phyloP scores from a whole-genome alignment of 2,888 invertebrate species.

The Ligdia adustata region DNA sequence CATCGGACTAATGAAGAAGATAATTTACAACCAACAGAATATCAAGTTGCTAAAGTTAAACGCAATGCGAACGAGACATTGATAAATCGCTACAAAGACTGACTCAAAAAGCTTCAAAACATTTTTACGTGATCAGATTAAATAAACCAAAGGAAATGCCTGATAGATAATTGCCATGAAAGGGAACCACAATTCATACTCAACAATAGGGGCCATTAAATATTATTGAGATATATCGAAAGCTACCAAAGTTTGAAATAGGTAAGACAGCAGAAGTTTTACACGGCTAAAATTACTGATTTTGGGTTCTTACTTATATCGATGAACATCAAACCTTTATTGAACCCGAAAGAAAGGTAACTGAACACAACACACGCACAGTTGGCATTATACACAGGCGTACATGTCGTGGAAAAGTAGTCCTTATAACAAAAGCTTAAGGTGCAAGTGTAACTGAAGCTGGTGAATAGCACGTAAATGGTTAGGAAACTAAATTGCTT shows the following conservation, averaged over 20 bases:
- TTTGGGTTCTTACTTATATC: conserved; percentile 27
- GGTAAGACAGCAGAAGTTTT: conserved; percentile 24
- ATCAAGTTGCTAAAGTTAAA: conserved; percentile 25
- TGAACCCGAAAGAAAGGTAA: conserved; percentile 43
- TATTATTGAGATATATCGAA: conserved; percentile 5
- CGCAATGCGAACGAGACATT: conserved; percentile 24
- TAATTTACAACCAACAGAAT: conserved; percentile 15
- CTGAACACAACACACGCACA: conserved; percentile 38
- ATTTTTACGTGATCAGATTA: conserved; percentile 24
- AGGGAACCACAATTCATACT: conserved; percentile 12
- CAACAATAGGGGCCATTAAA: conserved; percentile 12
- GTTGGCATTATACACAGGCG: conserved; percentile 14
- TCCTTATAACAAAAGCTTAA: conserved; percentile 31
- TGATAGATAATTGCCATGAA: conserved; percentile 6
- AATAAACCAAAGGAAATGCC: conserved; percentile 25
- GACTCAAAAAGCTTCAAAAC: conserved; percentile 21
- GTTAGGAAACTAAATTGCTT: conserved; percentile 61
- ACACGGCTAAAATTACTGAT: conserved; percentile 34
- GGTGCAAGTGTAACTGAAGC: conserved; percentile 30
- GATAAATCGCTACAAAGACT: conserved; percentile 24
- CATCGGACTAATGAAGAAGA: background rate
- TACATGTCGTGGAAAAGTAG: conserved; percentile 23
- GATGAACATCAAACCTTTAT: conserved; percentile 39
- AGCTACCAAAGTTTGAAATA: conserved; percentile 8
- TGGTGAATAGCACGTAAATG: conserved; percentile 45